A percentile compares a stretch with the other conserved stretches of the same genome.
phyloP scores from a whole-genome alignment of 1,140 invertebrate genomes.

The Cherax quadricarinatus region DNA sequence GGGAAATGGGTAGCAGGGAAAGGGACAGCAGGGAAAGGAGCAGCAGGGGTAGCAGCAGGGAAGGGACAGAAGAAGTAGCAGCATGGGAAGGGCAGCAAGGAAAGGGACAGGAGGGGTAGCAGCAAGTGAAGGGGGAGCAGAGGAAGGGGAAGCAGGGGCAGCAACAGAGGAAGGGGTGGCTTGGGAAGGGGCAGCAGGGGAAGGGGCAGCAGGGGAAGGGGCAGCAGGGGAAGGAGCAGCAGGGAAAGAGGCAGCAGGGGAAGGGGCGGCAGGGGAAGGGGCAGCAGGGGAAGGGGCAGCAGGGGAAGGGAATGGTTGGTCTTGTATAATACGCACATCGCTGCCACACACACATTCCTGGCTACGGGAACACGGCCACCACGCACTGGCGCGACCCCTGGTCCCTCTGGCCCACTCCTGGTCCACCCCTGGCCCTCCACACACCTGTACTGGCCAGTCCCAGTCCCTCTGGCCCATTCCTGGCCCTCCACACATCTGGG shows the following conservation, averaged over 20 bases:
- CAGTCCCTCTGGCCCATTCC: too few species aligned
- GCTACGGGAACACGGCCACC: slow-evolving; percentile 21
- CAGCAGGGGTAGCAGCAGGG: too few species aligned
- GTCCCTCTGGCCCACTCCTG: not conserved
- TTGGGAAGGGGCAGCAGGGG: too few species aligned
- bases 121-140: not conserved
- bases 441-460: not conserved
- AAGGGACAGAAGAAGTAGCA: not conserved
- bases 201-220: too few species aligned
- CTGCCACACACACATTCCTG: slow-evolving; percentile 27
- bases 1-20: too few species aligned
- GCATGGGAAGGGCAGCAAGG: not conserved
- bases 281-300: not conserved
- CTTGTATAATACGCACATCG: slow-evolving; percentile 25
- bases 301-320: not conserved
- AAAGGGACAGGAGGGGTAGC: not conserved
- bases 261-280: not conserved
- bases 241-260: too few species aligned
- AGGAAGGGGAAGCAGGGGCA: too few species aligned
- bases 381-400: not conserved
- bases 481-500: not conserved
- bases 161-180: too few species aligned
- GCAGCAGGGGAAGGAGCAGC: too few species aligned
- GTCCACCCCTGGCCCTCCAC: not conserved
- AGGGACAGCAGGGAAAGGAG: too few species aligned